A percentile compares a stretch with the other conserved stretches of the same genome.
These are phyloP conservation scores for Pemphigus obesinymphae DNA, from an alignment of 1,140 invertebrate genomes.

Conservation along the genomic window DNA sequence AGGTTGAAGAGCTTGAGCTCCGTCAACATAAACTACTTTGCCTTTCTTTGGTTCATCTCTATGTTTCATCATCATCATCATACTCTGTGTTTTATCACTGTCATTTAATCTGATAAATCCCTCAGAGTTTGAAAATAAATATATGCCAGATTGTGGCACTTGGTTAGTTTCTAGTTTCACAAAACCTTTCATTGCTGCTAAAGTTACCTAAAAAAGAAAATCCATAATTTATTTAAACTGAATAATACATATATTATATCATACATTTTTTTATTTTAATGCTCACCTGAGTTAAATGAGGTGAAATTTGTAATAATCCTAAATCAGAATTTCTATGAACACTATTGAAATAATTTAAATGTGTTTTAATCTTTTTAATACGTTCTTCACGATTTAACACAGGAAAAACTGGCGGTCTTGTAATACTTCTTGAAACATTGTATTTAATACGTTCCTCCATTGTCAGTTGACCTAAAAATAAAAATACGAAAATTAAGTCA, in stretches of 20 bases:
- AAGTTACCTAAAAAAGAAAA: conserved; percentile 12
- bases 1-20: background rate
- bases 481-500: no score
- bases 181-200: conserved; percentile 11
- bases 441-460: conserved; percentile 34
- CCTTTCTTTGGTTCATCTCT: conserved; percentile 28
- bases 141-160: conserved; percentile 28
- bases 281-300: conserved; percentile 37
- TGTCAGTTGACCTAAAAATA: conserved; percentile 1
- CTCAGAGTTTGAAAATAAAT: background rate
- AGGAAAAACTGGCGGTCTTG: conserved; percentile 16
- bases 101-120: conserved; percentile 21
- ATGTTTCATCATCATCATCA: conserved; percentile 37
- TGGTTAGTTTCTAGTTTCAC: conserved; percentile 36
- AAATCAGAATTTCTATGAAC: background rate
- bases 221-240: background rate
- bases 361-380: conserved; percentile 24
- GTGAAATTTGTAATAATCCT: conserved; percentile 21
- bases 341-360: background rate
- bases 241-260: no score
- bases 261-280: background rate
- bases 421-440: conserved; percentile 19
- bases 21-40: conserved; percentile 14
- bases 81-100: conserved; percentile 27
- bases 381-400: conserved; percentile 10